These are phyloP conservation scores for Antennarius maculatus DNA, from an alignment of 2,797 vertebrate genomes.

Conservation along the genomic window DNA sequence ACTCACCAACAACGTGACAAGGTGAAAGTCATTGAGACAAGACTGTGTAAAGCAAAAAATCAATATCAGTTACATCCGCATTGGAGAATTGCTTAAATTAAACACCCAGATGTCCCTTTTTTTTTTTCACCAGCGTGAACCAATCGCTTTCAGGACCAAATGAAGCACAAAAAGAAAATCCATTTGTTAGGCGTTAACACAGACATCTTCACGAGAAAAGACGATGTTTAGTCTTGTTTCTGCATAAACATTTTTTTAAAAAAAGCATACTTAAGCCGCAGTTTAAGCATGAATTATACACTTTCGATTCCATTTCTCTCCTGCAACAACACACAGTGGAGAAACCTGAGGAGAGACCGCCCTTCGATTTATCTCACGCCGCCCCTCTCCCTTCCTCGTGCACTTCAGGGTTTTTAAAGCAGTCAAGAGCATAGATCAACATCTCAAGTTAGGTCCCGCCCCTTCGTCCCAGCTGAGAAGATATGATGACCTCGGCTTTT, in stretches of 20 bases:
- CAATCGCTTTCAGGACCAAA: slow-evolving; percentile 57
- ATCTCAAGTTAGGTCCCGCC: slow-evolving; percentile 63
- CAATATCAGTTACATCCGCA: slow-evolving; percentile 81
- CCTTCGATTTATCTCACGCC: slow-evolving; percentile 80
- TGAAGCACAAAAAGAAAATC: slow-evolving; percentile 45
- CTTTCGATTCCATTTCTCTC: slow-evolving; percentile 82
- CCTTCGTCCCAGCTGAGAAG: slow-evolving; percentile 69
- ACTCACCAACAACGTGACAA: slow-evolving; percentile 72
- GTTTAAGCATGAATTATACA: slow-evolving; percentile 78
- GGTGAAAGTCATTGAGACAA: slow-evolving; percentile 68
- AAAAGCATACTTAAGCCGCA: not conserved
- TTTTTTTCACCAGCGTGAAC: slow-evolving; percentile 52
- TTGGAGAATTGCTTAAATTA: slow-evolving; percentile 73
- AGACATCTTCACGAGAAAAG: slow-evolving; percentile 37
- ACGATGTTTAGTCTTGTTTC: slow-evolving; percentile 27
- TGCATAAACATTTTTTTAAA: slow-evolving; percentile 36
- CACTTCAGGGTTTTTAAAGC: slow-evolving; percentile 71
- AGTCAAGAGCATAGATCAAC: slow-evolving; percentile 70
- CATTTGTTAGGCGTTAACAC: slow-evolving; percentile 65
- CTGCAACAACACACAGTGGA: slow-evolving; percentile 62
- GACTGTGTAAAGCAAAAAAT: slow-evolving; percentile 66
- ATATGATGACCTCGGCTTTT: slow-evolving; percentile 73
- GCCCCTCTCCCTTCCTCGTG: slow-evolving; percentile 47
- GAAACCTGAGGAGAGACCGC: slow-evolving; percentile 73
- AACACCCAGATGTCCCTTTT: slow-evolving; percentile 64